Conservation (phyloP, 2,888 invertebrate species). For the Agrotis puta region DNA sequence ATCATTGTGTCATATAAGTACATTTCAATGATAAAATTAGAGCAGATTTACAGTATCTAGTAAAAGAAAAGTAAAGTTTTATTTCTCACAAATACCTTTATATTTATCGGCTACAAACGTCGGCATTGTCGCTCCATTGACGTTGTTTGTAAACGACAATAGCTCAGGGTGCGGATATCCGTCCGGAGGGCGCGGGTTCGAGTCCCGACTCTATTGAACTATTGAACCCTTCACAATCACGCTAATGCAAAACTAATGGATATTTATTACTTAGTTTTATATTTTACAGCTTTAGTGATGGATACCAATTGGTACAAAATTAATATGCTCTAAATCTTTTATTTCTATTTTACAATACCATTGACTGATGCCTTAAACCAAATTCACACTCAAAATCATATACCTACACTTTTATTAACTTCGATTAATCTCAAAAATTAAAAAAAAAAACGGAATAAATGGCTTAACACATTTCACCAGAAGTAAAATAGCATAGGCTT, state of each 20-base stretch:
- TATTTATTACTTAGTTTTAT: constrained; percentile 47
- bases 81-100: constrained; percentile 9
- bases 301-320: not conserved
- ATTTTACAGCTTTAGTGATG: constrained; percentile 14
- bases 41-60: not conserved
- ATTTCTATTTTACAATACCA: too few relatives aligned
- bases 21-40: not conserved
- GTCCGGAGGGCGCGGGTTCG: constrained; percentile 55
- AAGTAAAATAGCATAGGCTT: too few relatives aligned
- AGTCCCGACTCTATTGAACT: constrained; percentile 48
- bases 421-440: too few relatives aligned
- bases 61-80: not conserved
- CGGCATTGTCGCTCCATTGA: constrained; percentile 39
- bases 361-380: too few relatives aligned
- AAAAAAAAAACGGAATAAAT: too few relatives aligned
- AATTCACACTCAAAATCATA: too few relatives aligned
- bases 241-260: constrained; percentile 57
- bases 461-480: too few relatives aligned
- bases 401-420: too few relatives aligned
- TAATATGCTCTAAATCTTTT: not conserved
- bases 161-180: constrained; percentile 62
- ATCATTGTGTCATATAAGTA: too few relatives aligned
- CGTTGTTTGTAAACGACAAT: constrained; percentile 43
- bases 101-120: constrained; percentile 34
- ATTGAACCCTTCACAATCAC: constrained; percentile 53